These are phyloP conservation scores for Orthosia cruda DNA, from an alignment of 2,888 invertebrate genomes.

Conservation along the genomic window DNA sequence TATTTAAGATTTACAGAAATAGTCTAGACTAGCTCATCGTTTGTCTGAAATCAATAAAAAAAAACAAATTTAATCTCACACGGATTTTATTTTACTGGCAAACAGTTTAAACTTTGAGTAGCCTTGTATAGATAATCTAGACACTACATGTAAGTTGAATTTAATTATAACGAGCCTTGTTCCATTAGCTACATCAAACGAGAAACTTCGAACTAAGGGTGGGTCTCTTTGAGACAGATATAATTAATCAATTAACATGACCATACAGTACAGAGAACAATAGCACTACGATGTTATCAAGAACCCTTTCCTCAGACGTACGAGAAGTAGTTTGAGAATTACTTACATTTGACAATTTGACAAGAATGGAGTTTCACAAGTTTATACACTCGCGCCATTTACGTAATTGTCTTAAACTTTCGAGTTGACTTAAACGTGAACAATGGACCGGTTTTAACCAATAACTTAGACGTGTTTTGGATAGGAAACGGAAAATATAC, in stretches of 20 bases:
- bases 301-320: constrained; percentile 35
- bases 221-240: constrained; percentile 55
- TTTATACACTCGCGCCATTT: constrained; percentile 26
- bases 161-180: constrained; percentile 32
- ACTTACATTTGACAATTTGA: constrained; percentile 48
- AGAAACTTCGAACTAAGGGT: constrained; percentile 52
- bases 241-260: constrained; percentile 65
- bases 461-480: constrained; percentile 34
- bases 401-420: constrained; percentile 37
- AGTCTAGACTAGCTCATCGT: not conserved
- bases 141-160: constrained; percentile 23
- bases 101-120: constrained; percentile 1
- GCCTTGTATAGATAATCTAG: not conserved
- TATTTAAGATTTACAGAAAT: not conserved
- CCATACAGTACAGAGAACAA: constrained; percentile 42
- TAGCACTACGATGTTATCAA: constrained; percentile 49
- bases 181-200: constrained; percentile 55
- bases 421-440: constrained; percentile 9
- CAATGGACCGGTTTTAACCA: constrained; percentile 28
- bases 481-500: constrained; percentile 33
- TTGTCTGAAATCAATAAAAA: no score
- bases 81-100: not conserved
- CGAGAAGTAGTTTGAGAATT: constrained; percentile 28
- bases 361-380: constrained; percentile 18
- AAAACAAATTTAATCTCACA: no score